A percentile compares a stretch with the other conserved stretches of the same genome.
Evolutionary conservation across 2,888 invertebrate genomes (phyloP).

Genomic region (Lamproptera curius): DNA sequence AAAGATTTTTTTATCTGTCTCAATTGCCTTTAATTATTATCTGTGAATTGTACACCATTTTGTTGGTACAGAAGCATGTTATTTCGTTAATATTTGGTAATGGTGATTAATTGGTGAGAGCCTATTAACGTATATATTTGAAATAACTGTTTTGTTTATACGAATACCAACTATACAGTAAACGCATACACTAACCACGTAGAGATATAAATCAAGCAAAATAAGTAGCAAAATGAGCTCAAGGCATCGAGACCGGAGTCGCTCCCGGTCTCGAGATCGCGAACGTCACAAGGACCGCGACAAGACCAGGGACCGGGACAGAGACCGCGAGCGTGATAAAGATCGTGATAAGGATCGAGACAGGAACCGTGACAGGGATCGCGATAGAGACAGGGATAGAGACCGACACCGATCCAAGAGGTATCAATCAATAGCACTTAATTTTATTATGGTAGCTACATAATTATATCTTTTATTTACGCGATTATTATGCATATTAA

Average conservation of each 20-base stretch:
- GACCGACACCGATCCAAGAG: slow-evolving; percentile 67
- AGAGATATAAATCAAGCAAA: background rate
- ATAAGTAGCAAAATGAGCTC: slow-evolving; percentile 65
- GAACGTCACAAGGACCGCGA: slow-evolving; percentile 51
- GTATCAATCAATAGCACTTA: slow-evolving; percentile 50
- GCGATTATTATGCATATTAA: no score
- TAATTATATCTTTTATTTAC: no score
- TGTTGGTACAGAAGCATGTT: slow-evolving; percentile 2
- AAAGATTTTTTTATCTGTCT: no score
- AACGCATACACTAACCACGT: background rate
- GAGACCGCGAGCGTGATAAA: slow-evolving; percentile 41
- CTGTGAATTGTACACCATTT: slow-evolving; percentile 12
- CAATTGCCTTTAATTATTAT: no score
- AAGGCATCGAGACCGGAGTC: slow-evolving; percentile 72
- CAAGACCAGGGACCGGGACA: slow-evolving; percentile 49
- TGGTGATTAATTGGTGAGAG: background rate
- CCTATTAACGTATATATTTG: background rate
- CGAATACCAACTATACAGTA: background rate
- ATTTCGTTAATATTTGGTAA: background rate
- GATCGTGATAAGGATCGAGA: slow-evolving; percentile 56
- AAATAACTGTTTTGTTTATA: no score
- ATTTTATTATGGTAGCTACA: no score
- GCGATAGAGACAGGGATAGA: slow-evolving; percentile 60
- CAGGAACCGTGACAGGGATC: slow-evolving; percentile 48
- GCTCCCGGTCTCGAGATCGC: slow-evolving; percentile 61